Evolutionary conservation across 2,888 invertebrate genomes (phyloP).

Genomic region (Ophonus ardosiacus): DNA sequence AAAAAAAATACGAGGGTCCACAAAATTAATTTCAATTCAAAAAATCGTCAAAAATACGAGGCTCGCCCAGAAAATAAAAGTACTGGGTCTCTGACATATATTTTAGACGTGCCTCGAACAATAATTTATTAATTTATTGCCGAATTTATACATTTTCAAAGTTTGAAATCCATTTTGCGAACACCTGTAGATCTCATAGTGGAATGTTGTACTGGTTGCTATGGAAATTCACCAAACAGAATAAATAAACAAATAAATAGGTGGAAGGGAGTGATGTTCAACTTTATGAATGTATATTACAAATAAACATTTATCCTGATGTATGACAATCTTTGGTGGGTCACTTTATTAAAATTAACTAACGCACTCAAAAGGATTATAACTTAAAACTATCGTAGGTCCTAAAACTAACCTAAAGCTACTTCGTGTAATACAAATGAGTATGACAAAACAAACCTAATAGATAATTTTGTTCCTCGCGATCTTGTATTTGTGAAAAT

Average conservation of each 20-base stretch:
- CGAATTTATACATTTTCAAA: no score
- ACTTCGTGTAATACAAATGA: conserved; percentile 52
- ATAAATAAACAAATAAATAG: conserved; percentile 54
- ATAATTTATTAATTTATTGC: no score
- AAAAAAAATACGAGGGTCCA: background rate
- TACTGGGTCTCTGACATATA: no score
- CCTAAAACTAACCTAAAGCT: conserved; percentile 25
- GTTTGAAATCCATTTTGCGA: background rate
- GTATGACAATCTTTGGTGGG: conserved; percentile 63
- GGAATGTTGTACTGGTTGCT: conserved; percentile 46
- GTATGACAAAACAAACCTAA: conserved; percentile 33
- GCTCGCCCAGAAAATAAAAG: no score
- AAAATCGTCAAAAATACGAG: background rate
- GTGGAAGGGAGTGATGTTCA: conserved; percentile 36
- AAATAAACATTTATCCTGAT: conserved; percentile 37
- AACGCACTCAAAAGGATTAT: conserved; percentile 48
- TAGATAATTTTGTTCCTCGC: conserved; percentile 41
- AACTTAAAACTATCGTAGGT: conserved; percentile 32
- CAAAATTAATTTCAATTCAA: background rate
- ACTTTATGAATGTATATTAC: conserved; percentile 39
- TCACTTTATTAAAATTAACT: conserved; percentile 51
- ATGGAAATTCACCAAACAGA: conserved; percentile 17
- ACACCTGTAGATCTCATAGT: background rate
- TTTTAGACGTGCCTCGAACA: no score
- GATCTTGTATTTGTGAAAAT: conserved; percentile 3